Evolutionary conservation across 2,113 vertebrate species (phyloP), one percentile per base, ranked within the genome.

Genomic region (Parus major): DNA sequence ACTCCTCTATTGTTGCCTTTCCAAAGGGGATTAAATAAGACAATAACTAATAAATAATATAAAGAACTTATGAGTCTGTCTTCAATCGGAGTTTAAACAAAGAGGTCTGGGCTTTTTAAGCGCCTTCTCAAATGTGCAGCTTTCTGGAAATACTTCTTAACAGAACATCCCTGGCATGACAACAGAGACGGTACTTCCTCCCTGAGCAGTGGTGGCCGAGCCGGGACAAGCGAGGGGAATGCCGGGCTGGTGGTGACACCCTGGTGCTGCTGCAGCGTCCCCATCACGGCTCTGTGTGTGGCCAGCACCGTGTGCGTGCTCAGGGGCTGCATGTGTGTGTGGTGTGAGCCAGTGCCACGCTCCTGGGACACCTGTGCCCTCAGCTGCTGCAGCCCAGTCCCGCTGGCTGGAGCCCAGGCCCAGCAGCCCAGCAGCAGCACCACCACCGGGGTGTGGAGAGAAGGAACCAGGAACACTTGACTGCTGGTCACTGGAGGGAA

Each of bases 41-140:
- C 90, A 96, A 90, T 95, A 96, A 90, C 85, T 84, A 95, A 89
- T 95, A 95, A 96, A 96, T 92, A 94, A 86, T 93, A 70, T 36
- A 63, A 47, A 77, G 60, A 66, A 33, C 2, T 6, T 91, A 85
- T 79, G 93, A 23, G 73, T 91, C 94, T 96, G 92, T 94, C 94
- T 97, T 96, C 93, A 96, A 66, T 92, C 1, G 41, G n/a, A 49
- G 15, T 86, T 90, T 81, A 75, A 94, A 96, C 90, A 96, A 96
- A 95, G 85, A 39, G 46, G 24, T 91, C 94, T 94, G 84, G 64
- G 47, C 78, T 92, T 94, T 93, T 93, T 8, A 94, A 96, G 66
- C 72, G 92, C 82, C 64, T 90, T 27, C 88, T 88, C 68, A 52
- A 88, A 86, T 78, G 72, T 36, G 50, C 52, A 49, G 76, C 52